Conservation (phyloP, 2,888 invertebrate species). For the Synergus gifuensis region DNA sequence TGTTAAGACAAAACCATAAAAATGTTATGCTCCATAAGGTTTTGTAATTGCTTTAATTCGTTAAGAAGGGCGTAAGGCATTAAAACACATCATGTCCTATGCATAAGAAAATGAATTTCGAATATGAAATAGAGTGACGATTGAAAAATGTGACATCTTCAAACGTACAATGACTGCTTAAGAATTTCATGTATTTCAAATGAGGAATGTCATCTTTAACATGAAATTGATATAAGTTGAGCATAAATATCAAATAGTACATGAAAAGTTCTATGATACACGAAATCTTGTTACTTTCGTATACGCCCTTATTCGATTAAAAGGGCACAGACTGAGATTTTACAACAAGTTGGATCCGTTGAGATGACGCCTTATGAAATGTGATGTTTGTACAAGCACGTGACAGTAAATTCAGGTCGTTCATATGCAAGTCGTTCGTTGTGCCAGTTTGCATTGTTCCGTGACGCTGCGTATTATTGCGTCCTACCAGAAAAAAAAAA, state of each 20-base stretch:
- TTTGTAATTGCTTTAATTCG: neutral
- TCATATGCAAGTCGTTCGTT: slow-evolving; percentile 33
- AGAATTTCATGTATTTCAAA: neutral
- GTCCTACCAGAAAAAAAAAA: slow-evolving; percentile 16
- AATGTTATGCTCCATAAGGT: slow-evolving; percentile 2
- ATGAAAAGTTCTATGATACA: neutral
- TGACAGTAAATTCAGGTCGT: slow-evolving; percentile 28
- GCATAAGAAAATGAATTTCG: neutral
- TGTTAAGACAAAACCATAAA: slow-evolving; percentile 20
- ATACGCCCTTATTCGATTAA: neutral
- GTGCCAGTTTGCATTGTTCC: slow-evolving; percentile 35
- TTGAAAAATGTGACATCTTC: neutral
- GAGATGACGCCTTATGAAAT: slow-evolving; percentile 25
- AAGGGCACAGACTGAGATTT: slow-evolving; percentile 10
- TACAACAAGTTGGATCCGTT: slow-evolving; percentile 18
- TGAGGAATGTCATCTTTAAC: neutral
- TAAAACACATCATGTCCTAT: neutral
- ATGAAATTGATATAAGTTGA: slow-evolving; percentile 7
- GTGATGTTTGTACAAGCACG: slow-evolving; percentile 11
- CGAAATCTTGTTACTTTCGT: neutral
- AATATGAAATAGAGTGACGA: neutral
- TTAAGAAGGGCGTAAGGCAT: neutral
- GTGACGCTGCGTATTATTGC: slow-evolving; percentile 23
- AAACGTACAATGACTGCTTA: neutral
- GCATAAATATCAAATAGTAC: neutral